Evolutionary conservation across 2,888 invertebrate species (phyloP), one percentile per base, ranked within the genome.

Genomic region (Pterostichus niger): DNA sequence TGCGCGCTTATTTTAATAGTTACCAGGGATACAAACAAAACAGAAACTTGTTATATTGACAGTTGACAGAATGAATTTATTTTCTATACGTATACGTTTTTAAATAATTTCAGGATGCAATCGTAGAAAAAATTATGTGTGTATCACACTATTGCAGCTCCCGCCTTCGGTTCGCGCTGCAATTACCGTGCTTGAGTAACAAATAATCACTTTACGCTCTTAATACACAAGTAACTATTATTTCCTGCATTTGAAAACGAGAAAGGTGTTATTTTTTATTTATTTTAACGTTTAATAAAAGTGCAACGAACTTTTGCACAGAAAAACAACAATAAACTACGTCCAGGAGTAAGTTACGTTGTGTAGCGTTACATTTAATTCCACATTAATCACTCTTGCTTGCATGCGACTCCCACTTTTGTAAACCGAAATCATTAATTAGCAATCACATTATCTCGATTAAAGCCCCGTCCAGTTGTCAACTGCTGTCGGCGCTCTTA

Each of bases 371-470:
- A 61, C 68, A n/a, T 35, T 68, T 68, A 68, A 68, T 68, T 68
- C 35, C 17, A 68, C 68, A 68, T 71, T 40, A 71, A 71, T 71
- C 71, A 71, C 71, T 71, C 44, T 13, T 40, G 40, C 40, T 40
- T 40, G 40, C 17, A 11, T 33, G 11, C 35, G 33, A 31, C 46
- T 80, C 46, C 52, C 24, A 52, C 52, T 68, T 80, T 61, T 68
- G 49, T 68, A 52, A 64, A 33, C 31, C 33, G 33, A 80, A 80
- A 80, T 68, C 80, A 80, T 80, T 80, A 80, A 80, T 80, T 80
- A 80, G 68, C 68, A 80, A 68, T 80, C 80, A 80, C 80, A 78
- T 80, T 68, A 80, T 80, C 80, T 64, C 64, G 80, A 80, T 80
- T 80, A 80, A 64, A 44, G 13, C 17, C 10, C 64, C 17, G 17